These are phyloP conservation scores for Sparidentex hasta DNA, from an alignment of 2,797 vertebrate species.

Conservation along the genomic window DNA sequence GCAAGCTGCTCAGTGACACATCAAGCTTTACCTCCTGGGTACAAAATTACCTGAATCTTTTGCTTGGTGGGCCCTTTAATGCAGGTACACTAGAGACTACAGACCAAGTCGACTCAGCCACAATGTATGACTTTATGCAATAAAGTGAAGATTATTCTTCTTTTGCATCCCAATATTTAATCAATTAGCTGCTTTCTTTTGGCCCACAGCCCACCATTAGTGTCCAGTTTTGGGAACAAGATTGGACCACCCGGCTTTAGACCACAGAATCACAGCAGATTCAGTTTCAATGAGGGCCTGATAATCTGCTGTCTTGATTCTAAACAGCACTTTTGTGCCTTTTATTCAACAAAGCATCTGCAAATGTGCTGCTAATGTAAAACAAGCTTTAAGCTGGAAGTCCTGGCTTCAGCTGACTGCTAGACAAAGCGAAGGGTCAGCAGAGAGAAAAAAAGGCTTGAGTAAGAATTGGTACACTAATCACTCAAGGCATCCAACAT, in stretches of 20 bases:
- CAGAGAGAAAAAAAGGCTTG: not conserved
- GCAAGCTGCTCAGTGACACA: no score
- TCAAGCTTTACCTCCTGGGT: no score
- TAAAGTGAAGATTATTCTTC: no score
- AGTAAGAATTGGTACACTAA: conserved; percentile 18
- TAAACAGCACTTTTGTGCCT: conserved; percentile 24
- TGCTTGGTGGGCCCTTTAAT: no score
- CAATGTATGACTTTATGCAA: no score
- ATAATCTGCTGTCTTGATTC: conserved; percentile 38
- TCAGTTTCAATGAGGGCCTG: conserved; percentile 2
- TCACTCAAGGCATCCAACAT: conserved; percentile 24
- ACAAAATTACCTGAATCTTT: no score
- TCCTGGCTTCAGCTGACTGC: conserved; percentile 13
- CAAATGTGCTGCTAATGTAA: conserved; percentile 42
- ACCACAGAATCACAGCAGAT: conserved; percentile 19
- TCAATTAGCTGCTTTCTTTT: no score
- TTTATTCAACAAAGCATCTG: conserved; percentile 46
- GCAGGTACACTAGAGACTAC: no score
- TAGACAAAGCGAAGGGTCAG: conserved; percentile 17
- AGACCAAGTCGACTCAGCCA: no score
- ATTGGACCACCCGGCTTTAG: not conserved
- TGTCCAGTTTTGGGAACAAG: no score
- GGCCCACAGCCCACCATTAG: no score
- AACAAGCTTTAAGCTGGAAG: conserved; percentile 18
- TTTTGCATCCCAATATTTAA: no score